Evolutionary conservation across 2,113 vertebrate species (phyloP).

Genomic region (Cathartes aura): DNA sequence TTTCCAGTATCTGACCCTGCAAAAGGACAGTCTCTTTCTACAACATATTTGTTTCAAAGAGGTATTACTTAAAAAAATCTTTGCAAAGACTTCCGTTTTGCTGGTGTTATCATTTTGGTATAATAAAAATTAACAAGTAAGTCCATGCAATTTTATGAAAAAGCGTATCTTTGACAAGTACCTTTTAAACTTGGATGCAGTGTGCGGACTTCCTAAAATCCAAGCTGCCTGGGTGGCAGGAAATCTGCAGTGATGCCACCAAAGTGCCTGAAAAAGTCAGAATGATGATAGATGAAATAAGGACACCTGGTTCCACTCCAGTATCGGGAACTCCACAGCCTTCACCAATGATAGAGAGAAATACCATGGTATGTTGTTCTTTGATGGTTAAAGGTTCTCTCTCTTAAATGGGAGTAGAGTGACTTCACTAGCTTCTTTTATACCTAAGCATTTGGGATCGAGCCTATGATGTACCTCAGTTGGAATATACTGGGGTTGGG

Average conservation of each 20-base stretch:
- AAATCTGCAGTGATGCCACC: constrained; percentile 89
- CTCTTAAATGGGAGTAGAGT: background rate
- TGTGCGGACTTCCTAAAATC: constrained; percentile 86
- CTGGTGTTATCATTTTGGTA: background rate
- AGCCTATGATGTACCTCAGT: background rate
- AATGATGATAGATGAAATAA: constrained; percentile 88
- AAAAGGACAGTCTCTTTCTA: background rate
- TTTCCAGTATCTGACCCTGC: background rate
- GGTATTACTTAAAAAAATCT: background rate
- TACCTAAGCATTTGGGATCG: background rate
- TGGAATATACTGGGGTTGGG: background rate
- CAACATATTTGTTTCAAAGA: background rate
- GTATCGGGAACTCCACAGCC: constrained; percentile 82
- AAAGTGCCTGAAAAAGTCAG: constrained; percentile 88
- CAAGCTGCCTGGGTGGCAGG: constrained; percentile 90
- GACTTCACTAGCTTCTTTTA: background rate
- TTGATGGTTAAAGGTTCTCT: background rate
- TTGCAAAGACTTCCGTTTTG: background rate
- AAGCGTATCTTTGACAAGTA: background rate
- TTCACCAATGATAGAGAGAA: constrained; percentile 79
- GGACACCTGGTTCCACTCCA: constrained; percentile 69
- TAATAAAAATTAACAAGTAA: background rate
- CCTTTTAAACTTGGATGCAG: constrained; percentile 68
- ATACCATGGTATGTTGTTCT: constrained; percentile 72
- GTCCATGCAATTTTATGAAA: background rate